Percentiles rank a stretch among this genome's conserved stretches.
Conservation (phyloP, 2,797 vertebrate genomes). For the Cuniculus paca region DNA sequence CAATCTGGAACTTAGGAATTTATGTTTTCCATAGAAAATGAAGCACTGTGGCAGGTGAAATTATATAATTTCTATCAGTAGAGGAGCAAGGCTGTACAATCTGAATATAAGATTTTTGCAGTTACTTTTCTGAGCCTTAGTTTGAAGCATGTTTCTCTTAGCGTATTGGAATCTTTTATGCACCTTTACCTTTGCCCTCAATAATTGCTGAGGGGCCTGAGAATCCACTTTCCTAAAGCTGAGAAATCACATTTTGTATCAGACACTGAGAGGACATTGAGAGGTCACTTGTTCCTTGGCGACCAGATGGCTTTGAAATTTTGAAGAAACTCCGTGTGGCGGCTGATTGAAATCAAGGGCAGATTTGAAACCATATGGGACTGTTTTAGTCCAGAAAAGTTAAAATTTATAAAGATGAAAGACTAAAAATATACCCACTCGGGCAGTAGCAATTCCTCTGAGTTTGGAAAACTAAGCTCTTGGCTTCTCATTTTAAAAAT, state of each 20-base stretch:
- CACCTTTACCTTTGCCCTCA: slow-evolving; percentile 4
- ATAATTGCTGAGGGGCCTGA: neutral
- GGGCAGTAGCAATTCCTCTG: slow-evolving; percentile 22
- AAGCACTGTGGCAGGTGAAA: slow-evolving; percentile 20
- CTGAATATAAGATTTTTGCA: neutral
- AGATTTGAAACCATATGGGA: slow-evolving; percentile 84
- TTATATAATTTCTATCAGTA: slow-evolving; percentile 42
- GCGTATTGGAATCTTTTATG: neutral
- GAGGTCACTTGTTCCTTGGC: slow-evolving; percentile 73
- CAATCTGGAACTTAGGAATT: slow-evolving; percentile 63
- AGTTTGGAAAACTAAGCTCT: slow-evolving; percentile 34
- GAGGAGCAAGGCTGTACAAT: neutral
- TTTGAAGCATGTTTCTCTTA: neutral
- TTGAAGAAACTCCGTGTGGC: slow-evolving; percentile 71
- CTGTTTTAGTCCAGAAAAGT: slow-evolving; percentile 79
- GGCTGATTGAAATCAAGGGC: slow-evolving; percentile 67
- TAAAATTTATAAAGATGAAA: slow-evolving; percentile 81
- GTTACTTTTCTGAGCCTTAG: neutral
- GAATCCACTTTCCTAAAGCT: slow-evolving; percentile 36
- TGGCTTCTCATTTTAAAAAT: slow-evolving; percentile 53
- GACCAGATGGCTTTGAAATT: slow-evolving; percentile 84
- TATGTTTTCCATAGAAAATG: slow-evolving; percentile 66
- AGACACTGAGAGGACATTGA: slow-evolving; percentile 9
- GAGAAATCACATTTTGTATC: slow-evolving; percentile 19
- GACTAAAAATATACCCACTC: slow-evolving; percentile 74